These are phyloP conservation scores for Maccullochella peelii DNA, from an alignment of 2,113 vertebrate genomes.

Conservation along the genomic window DNA sequence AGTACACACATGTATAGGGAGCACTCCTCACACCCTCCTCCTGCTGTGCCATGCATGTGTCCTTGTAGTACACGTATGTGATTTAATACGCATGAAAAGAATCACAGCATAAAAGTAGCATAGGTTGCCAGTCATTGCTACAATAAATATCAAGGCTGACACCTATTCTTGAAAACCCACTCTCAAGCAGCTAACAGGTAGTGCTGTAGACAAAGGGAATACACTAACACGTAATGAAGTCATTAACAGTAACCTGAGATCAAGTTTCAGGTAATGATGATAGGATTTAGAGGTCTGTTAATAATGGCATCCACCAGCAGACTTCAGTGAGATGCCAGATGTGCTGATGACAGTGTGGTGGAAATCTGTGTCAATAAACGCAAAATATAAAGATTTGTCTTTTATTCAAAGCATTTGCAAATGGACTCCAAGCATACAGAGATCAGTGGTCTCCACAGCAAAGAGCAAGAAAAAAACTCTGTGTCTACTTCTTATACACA, in stretches of 20 bases:
- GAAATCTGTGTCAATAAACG: too few relatives aligned
- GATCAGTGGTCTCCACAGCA: too few relatives aligned
- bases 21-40: conserved; percentile 34
- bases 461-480: too few relatives aligned
- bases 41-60: conserved; percentile 57
- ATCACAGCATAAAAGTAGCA: too few relatives aligned
- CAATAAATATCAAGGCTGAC: conserved; percentile 35
- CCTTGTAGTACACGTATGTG: conserved; percentile 26
- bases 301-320: conserved; percentile 51
- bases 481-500: too few relatives aligned
- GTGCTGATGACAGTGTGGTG: neutral
- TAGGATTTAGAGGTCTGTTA: conserved; percentile 64
- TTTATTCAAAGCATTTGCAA: too few relatives aligned
- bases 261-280: conserved; percentile 53
- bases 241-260: conserved; percentile 60
- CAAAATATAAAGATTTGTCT: too few relatives aligned
- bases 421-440: too few relatives aligned
- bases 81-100: conserved; percentile 40
- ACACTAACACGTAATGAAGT: conserved; percentile 52
- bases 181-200: conserved; percentile 27
- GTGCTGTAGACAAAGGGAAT: conserved; percentile 50
- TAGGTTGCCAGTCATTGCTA: conserved; percentile 2
- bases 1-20: conserved; percentile 46
- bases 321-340: conserved; percentile 41
- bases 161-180: conserved; percentile 24